Evolutionary conservation across 2,113 vertebrate genomes (phyloP).

Genomic region (Trinectes maculatus): DNA sequence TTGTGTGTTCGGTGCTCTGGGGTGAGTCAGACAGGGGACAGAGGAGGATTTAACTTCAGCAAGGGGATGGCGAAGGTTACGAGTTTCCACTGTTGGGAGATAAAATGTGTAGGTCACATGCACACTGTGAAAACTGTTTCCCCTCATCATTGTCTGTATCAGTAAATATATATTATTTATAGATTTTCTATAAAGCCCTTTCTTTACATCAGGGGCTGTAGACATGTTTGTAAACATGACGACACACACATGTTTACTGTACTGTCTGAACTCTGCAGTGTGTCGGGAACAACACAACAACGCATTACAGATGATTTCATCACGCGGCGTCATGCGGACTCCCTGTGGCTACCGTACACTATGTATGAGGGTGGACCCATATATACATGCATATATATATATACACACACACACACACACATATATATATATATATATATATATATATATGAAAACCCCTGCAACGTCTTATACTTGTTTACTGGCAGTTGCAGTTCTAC

Average conservation of each 20-base stretch:
- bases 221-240: neutral
- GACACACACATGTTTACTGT: slow-evolving; percentile 1
- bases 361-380: neutral
- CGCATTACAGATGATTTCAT: slow-evolving; percentile 44
- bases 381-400: neutral
- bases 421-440: neutral
- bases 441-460: slow-evolving; percentile 19
- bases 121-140: neutral
- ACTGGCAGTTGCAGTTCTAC: no score
- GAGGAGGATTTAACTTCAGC: slow-evolving; percentile 25
- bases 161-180: slow-evolving; percentile 3
- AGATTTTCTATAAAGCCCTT: neutral
- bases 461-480: no score
- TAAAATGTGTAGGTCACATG: slow-evolving; percentile 30
- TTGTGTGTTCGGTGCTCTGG: slow-evolving; percentile 34
- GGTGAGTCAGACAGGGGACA: slow-evolving; percentile 43
- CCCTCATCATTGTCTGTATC: neutral
- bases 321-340: slow-evolving; percentile 37
- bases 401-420: neutral
- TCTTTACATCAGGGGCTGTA: neutral
- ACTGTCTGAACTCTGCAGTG: slow-evolving; percentile 9
- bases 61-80: slow-evolving; percentile 25
- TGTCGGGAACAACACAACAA: slow-evolving; percentile 15
- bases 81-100: slow-evolving; percentile 20
- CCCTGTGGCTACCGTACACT: slow-evolving; percentile 9